Percentiles rank a stretch among this genome's conserved stretches.
Evolutionary conservation across 2,888 invertebrate genomes (phyloP).

Genomic region (Podotricha telesiphe): DNA sequence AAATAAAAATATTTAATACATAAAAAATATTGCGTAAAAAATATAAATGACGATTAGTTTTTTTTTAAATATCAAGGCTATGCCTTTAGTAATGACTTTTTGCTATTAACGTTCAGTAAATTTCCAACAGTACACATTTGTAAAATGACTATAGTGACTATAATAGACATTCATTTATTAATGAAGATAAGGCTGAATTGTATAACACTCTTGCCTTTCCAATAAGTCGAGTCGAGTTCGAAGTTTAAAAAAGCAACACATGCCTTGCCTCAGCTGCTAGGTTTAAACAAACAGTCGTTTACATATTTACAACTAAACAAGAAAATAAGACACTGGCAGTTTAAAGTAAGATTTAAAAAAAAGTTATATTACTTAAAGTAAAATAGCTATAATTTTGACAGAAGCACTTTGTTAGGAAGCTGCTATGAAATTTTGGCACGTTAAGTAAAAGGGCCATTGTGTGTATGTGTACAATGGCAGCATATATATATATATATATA

Average conservation of each 20-base stretch:
- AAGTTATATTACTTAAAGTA: slow-evolving; percentile 38
- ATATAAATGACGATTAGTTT: too few relatives aligned
- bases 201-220: not conserved
- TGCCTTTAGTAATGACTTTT: too few relatives aligned
- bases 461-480: too few relatives aligned
- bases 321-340: slow-evolving; percentile 42
- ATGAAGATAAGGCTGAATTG: not conserved
- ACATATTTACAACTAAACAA: slow-evolving; percentile 51
- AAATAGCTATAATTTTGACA: not conserved
- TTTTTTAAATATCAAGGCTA: too few relatives aligned
- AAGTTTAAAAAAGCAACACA: slow-evolving; percentile 3
- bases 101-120: too few relatives aligned
- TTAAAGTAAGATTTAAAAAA: slow-evolving; percentile 21
- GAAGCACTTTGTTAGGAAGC: slow-evolving; percentile 18
- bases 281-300: slow-evolving; percentile 53
- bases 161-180: not conserved
- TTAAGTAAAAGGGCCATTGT: not conserved
- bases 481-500: too few relatives aligned
- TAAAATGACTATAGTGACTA: too few relatives aligned
- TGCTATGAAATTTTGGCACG: slow-evolving; percentile 42
- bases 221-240: too few relatives aligned
- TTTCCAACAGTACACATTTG: too few relatives aligned
- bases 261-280: slow-evolving; percentile 76
- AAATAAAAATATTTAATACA: too few relatives aligned
- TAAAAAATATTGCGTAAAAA: too few relatives aligned